phyloP scores from a whole-genome alignment of 2,113 vertebrate genomes.

The Gavialis gangeticus region DNA sequence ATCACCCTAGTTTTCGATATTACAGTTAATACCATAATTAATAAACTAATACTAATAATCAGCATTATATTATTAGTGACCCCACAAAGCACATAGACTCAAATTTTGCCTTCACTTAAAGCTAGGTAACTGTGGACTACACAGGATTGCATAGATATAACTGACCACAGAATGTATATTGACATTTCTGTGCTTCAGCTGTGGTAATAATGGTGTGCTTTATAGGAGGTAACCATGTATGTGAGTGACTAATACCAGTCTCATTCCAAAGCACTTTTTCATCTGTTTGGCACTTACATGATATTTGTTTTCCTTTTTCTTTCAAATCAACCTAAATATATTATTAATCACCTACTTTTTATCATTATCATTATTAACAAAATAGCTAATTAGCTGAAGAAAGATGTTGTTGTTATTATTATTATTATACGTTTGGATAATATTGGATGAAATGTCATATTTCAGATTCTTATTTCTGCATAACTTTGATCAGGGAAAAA shows the following conservation, averaged over 20 bases:
- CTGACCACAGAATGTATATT: neutral
- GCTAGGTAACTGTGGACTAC: neutral
- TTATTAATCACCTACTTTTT: neutral
- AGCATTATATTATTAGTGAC: neutral
- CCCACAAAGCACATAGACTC: neutral
- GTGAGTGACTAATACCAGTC: neutral
- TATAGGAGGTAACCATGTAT: neutral
- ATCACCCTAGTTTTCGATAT: neutral
- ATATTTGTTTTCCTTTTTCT: neutral
- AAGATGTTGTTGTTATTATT: neutral
- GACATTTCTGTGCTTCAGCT: neutral
- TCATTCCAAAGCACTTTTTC: neutral
- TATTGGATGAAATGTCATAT: neutral
- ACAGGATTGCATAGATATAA: neutral
- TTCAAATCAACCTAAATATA: neutral
- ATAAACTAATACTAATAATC: neutral
- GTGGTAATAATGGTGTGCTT: neutral
- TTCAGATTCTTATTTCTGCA: slow-evolving; percentile 8
- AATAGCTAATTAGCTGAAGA: no score
- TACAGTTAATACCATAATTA: neutral
- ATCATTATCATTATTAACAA: no score
- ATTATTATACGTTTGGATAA: neutral
- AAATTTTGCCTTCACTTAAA: slow-evolving; percentile 10
- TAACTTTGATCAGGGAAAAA: neutral
- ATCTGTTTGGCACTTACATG: neutral